Percentiles rank a stretch among this genome's conserved stretches.
phyloP scores from a whole-genome alignment of 92 coral and sea anemone genomes.

The Zoanthus gigantus region DNA sequence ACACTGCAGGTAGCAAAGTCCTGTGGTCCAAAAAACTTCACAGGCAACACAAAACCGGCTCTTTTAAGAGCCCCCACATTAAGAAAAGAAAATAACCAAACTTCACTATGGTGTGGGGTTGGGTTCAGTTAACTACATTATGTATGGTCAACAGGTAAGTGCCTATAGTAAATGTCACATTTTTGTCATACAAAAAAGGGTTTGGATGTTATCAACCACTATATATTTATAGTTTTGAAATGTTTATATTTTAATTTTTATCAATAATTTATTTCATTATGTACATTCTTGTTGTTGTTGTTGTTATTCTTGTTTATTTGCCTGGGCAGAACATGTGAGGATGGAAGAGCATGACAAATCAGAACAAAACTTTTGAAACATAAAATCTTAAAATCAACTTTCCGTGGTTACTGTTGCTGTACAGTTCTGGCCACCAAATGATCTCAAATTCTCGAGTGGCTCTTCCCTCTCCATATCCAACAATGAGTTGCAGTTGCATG shows the following conservation, averaged over 20 bases:
- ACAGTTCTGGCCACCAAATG: conserved; percentile 52
- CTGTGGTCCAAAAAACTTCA: not conserved
- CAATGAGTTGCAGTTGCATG: conserved; percentile 23
- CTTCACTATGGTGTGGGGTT: not conserved
- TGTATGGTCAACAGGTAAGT: not conserved
- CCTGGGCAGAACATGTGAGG: conserved; percentile 2
- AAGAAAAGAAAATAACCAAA: not conserved
- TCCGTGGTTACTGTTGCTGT: conserved; percentile 9
- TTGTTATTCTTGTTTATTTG: not conserved
- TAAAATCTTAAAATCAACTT: conserved; percentile 35
- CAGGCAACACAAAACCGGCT: not conserved
- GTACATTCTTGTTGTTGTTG: no score
- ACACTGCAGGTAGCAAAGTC: not conserved
- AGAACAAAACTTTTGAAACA: conserved; percentile 38
- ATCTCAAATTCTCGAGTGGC: conserved; percentile 37
- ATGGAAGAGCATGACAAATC: not conserved
- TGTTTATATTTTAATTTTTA: no score
- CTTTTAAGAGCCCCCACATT: not conserved
- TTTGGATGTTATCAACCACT: not conserved
- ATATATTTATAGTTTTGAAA: not conserved
- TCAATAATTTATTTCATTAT: not conserved
- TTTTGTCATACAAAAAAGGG: not conserved
- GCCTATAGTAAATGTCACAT: not conserved
- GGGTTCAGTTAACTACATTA: not conserved
- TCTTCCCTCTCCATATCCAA: conserved; percentile 53